These are phyloP conservation scores for Dryocosmus kuriphilus DNA, from an alignment of 2,888 invertebrate species.

Conservation along the genomic window DNA sequence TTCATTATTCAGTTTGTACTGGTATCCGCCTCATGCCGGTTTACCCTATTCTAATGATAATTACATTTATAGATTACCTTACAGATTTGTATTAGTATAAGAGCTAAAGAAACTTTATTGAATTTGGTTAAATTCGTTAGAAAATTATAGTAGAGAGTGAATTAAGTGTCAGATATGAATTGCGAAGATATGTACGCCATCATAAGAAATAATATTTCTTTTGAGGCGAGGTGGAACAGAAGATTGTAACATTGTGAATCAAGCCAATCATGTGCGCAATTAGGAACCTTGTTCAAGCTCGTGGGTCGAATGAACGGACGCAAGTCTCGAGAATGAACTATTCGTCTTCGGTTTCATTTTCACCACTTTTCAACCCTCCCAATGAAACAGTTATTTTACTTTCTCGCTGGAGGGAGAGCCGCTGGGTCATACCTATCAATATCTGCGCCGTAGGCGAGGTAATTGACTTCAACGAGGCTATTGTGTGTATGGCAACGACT, in stretches of 20 bases:
- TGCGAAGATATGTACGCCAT: not conserved
- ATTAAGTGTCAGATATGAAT: not conserved
- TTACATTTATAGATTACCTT: not conserved
- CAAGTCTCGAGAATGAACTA: slow-evolving; percentile 23
- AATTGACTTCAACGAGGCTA: slow-evolving; percentile 37
- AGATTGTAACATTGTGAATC: slow-evolving; percentile 24
- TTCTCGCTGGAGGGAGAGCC: slow-evolving; percentile 7
- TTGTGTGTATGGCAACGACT: slow-evolving; percentile 15
- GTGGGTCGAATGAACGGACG: slow-evolving; percentile 21
- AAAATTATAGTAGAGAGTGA: not conserved
- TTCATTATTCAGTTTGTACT: no score
- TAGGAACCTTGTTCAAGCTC: slow-evolving; percentile 26
- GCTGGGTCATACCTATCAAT: slow-evolving; percentile 12
- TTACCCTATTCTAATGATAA: slow-evolving; percentile 3
- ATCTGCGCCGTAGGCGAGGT: slow-evolving; percentile 19
- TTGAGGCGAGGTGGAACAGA: not conserved
- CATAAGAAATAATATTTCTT: slow-evolving; percentile 20
- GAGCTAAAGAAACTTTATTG: not conserved
- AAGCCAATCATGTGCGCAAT: slow-evolving; percentile 32
- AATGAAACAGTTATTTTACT: slow-evolving; percentile 27
- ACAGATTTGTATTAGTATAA: no score
- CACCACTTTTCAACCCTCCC: slow-evolving; percentile 16
- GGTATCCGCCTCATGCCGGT: no score
- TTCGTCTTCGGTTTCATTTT: slow-evolving; percentile 13
- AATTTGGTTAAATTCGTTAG: not conserved